Percentiles rank a stretch among this genome's conserved stretches.
Conservation (phyloP, 1,140 invertebrate species). For the Hylaeus volcanicus region DNA sequence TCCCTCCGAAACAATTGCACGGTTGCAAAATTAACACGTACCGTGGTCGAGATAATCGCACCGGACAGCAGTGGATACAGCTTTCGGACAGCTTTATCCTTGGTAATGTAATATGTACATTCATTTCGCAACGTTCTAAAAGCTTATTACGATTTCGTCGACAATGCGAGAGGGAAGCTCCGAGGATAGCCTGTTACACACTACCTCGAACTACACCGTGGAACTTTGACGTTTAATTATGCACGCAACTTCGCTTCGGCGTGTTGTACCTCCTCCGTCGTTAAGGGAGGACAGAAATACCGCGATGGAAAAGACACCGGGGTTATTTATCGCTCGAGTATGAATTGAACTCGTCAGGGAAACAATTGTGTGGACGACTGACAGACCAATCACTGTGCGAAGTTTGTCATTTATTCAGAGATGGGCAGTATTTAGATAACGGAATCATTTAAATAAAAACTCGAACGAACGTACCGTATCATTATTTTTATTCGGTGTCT, state of each 20-base stretch:
- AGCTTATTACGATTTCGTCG: constrained; percentile 64
- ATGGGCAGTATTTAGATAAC: too few relatives aligned
- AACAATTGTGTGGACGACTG: too few relatives aligned
- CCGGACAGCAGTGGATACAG: not conserved
- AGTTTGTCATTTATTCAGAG: not conserved
- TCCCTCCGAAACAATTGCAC: too few relatives aligned
- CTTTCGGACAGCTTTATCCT: constrained; percentile 14
- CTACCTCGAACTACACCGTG: constrained; percentile 55
- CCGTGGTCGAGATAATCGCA: constrained; percentile 5
- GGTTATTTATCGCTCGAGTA: not conserved
- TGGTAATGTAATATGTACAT: not conserved
- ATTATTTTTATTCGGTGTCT: too few relatives aligned
- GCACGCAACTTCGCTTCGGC: constrained; percentile 70
- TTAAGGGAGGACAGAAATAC: constrained; percentile 27
- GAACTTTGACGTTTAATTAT: constrained; percentile 77
- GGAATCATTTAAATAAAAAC: too few relatives aligned
- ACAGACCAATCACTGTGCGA: not conserved
- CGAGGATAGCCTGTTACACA: constrained; percentile 52
- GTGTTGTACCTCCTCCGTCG: constrained; percentile 65
- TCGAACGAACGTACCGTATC: too few relatives aligned
- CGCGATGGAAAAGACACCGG: constrained; percentile 11
- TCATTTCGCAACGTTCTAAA: constrained; percentile 20
- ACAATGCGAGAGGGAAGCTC: constrained; percentile 55
- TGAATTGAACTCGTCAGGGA: too few relatives aligned
- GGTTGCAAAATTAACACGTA: constrained; percentile 5